Evolutionary conservation across 2,888 invertebrate genomes (phyloP).

Genomic region (Helicoverpa assulta): DNA sequence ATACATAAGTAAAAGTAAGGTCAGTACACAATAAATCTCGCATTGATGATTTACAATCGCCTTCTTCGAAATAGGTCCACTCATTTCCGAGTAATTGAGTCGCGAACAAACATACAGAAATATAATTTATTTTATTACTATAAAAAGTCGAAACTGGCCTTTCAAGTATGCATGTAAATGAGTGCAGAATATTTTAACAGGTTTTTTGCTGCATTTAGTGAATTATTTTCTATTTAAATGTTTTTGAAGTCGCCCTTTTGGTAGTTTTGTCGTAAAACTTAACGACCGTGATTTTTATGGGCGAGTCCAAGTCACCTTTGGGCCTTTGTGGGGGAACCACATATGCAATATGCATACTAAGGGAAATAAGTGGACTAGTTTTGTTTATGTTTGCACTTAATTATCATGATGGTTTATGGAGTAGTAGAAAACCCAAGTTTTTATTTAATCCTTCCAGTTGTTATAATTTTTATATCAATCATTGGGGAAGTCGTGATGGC

Average conservation of each 20-base stretch:
- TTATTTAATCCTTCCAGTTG: too few species aligned
- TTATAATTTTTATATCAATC: too few species aligned
- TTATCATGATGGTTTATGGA: constrained; percentile 11
- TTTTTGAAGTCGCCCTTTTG: constrained; percentile 44
- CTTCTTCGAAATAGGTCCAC: constrained; percentile 43
- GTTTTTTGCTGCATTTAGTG: constrained; percentile 41
- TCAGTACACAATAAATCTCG: constrained; percentile 12
- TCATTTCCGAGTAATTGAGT: constrained; percentile 53
- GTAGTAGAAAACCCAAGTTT: background rate
- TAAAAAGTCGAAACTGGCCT: constrained; percentile 37
- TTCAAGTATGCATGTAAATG: constrained; percentile 44
- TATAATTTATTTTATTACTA: constrained; percentile 30
- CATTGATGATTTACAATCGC: constrained; percentile 23
- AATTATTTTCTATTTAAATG: constrained; percentile 65
- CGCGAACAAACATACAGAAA: constrained; percentile 41
- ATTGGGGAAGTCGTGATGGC: too few species aligned
- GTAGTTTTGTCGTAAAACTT: constrained; percentile 63
- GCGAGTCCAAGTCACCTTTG: constrained; percentile 57
- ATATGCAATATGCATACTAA: constrained; percentile 41
- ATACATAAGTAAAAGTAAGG: constrained; percentile 7
- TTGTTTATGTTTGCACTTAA: constrained; percentile 17
- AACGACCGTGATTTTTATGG: constrained; percentile 65
- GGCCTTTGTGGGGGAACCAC: constrained; percentile 49
- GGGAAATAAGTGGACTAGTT: constrained; percentile 35
- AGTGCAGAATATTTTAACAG: constrained; percentile 45